Evolutionary conservation across 2,888 invertebrate species (phyloP), one percentile per base, ranked within the genome.

Genomic region (Drosophila eohydei): DNA sequence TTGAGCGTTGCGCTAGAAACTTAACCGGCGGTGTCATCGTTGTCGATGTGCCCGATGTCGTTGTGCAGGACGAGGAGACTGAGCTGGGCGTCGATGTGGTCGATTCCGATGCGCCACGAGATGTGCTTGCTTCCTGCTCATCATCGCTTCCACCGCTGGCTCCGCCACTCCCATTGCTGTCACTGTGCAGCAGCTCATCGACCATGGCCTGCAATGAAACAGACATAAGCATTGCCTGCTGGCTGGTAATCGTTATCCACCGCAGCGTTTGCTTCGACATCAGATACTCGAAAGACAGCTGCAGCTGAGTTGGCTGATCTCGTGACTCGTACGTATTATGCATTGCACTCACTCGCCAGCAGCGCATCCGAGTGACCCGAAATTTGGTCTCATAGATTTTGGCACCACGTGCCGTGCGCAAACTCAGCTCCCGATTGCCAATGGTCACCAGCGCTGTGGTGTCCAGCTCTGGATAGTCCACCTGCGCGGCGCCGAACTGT

Each of bases 121-220:
- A 80, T 0, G 85, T 81, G 12, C 83, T 81, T 8, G 90, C 80
- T 21, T 88, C 89, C 21, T 74, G 83, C 30, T 84, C 89, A 12
- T 85, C 85, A 38, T 88, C 84, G 36, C 88, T 83, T 26, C 51
- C 61, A 0, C 66, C 68, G 14, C 41, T 34, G 11, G 50, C 51
- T 12, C 51, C 57, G 1, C 64, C 67, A 12, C 40, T 41, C 12
- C 60, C 46, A 36, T 52, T 60, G 46, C 52, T 80, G 28, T 72
- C 78, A 21, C 71, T 79, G 34, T 85, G 89, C 21, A 91, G 71
- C 58, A 99, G 93, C 92, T 99, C 99, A 91, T 98, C 98, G 1
- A 99, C 99, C 95, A 99, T 97, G 7, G 97, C 96, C 94, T 98
- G 97, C 65, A 99, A 94, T 91, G 98, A 98, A 64, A 98, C 96